phyloP scores from a whole-genome alignment of 2,888 invertebrate genomes.

The Orthosia gothica region DNA sequence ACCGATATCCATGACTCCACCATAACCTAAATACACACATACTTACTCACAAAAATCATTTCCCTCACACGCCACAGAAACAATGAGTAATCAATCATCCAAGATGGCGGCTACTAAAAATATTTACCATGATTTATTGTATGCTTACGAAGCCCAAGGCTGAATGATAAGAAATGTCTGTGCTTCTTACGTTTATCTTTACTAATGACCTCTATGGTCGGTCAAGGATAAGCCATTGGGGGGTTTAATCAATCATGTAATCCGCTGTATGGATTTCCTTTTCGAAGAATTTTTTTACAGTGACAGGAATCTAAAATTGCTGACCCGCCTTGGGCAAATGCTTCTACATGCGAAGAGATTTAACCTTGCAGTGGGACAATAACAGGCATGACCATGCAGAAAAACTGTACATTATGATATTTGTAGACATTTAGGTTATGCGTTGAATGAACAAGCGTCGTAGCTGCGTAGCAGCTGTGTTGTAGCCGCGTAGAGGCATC shows the following conservation, averaged over 20 bases:
- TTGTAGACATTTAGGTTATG: too few relatives aligned
- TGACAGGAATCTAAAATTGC: too few relatives aligned
- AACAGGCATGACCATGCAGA: too few relatives aligned
- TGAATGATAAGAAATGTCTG: slow-evolving; percentile 41
- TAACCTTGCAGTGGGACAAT: too few relatives aligned
- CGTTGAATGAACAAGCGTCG: too few relatives aligned
- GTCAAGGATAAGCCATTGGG: slow-evolving; percentile 32
- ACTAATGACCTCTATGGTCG: slow-evolving; percentile 1
- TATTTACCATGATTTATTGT: slow-evolving; percentile 56
- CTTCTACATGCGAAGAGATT: too few relatives aligned
- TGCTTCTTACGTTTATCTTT: slow-evolving; percentile 33
- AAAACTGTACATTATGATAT: neutral
- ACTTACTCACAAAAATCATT: slow-evolving; percentile 8
- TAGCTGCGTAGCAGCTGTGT: too few relatives aligned
- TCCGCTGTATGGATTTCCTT: too few relatives aligned
- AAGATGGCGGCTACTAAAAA: slow-evolving; percentile 43
- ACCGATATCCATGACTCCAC: neutral
- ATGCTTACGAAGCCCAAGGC: slow-evolving; percentile 41
- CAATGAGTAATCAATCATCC: slow-evolving; percentile 59
- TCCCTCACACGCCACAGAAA: slow-evolving; percentile 33
- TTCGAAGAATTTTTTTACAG: neutral
- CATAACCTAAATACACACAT: neutral
- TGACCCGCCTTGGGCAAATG: too few relatives aligned
- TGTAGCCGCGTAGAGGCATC: neutral
- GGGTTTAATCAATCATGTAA: slow-evolving; percentile 20